phyloP scores from a whole-genome alignment of 2,797 vertebrate genomes.

The Enteromius fasciolatus region DNA sequence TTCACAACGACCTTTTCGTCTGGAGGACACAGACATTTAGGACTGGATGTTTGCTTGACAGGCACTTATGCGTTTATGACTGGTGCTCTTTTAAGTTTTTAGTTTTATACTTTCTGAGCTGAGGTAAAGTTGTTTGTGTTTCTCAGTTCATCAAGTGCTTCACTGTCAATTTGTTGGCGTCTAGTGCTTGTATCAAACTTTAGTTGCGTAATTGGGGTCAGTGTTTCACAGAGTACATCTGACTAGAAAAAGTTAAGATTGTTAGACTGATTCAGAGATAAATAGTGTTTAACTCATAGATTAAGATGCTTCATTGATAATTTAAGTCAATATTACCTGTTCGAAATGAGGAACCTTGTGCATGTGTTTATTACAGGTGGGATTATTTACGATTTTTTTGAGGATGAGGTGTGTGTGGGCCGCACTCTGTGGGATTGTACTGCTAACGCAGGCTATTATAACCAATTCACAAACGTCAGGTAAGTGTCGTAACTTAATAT shows the following conservation, averaged over 20 bases:
- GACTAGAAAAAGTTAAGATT: not conserved
- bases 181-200: not conserved
- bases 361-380: conserved; percentile 18
- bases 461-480: conserved; percentile 55
- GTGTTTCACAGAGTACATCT: not conserved
- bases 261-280: conserved; percentile 3
- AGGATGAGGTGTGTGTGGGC: conserved; percentile 55
- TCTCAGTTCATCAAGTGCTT: not conserved
- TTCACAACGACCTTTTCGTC: conserved; percentile 43
- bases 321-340: not conserved
- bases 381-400: conserved; percentile 4
- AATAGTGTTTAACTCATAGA: not conserved
- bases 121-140: not conserved
- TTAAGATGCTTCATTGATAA: not conserved
- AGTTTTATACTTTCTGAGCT: not conserved
- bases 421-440: conserved; percentile 47
- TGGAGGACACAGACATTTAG: conserved; percentile 53
- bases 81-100: not conserved
- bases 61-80: conserved; percentile 24
- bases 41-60: conserved; percentile 43
- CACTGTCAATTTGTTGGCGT: not conserved
- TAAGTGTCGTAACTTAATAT: conserved; percentile 40
- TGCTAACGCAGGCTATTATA: conserved; percentile 53
- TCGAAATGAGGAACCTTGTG: not conserved
- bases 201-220: not conserved